Percentiles rank a stretch among this genome's conserved stretches.
Evolutionary conservation across 2,113 vertebrate species (phyloP).

Genomic region (Origma solitaria): DNA sequence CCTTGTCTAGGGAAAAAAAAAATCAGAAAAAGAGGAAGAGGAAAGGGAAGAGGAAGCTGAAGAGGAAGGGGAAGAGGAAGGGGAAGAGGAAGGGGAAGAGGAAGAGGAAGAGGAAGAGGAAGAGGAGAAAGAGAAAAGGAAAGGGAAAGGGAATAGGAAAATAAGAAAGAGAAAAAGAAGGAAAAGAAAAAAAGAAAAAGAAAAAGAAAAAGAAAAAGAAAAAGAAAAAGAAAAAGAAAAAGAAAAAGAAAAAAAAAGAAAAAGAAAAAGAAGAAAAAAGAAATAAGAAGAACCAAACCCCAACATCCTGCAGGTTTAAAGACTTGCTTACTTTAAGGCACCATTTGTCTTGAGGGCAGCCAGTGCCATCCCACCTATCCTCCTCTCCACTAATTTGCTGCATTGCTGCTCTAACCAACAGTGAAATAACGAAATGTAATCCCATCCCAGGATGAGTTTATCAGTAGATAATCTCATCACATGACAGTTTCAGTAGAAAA

Average conservation of each 20-base stretch:
- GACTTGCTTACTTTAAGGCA: background rate
- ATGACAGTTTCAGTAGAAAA: conserved; percentile 45
- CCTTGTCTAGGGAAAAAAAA: background rate
- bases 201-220: accelerated
- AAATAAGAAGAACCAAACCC: accelerated
- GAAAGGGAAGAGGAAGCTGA: accelerated
- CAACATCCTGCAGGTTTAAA: background rate
- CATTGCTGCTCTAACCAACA: background rate
- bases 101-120: accelerated
- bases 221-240: accelerated
- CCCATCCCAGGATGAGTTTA: conserved; percentile 33
- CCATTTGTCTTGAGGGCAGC: background rate
- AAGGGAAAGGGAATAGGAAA: accelerated
- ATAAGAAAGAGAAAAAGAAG: accelerated
- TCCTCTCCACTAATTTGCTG: background rate
- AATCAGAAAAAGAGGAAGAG: too few species aligned
- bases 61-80: too few species aligned
- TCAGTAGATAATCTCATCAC: conserved; percentile 41
- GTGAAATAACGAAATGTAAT: conserved; percentile 9
- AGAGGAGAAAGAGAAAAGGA: too few species aligned
- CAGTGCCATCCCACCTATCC: background rate
- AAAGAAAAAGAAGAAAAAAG: accelerated
- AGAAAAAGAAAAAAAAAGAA: too few species aligned
- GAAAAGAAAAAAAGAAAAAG: background rate
- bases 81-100: too few species aligned